These are phyloP conservation scores for Phataginus tetradactyla DNA, from an alignment of 2,797 vertebrate species.

Conservation along the genomic window DNA sequence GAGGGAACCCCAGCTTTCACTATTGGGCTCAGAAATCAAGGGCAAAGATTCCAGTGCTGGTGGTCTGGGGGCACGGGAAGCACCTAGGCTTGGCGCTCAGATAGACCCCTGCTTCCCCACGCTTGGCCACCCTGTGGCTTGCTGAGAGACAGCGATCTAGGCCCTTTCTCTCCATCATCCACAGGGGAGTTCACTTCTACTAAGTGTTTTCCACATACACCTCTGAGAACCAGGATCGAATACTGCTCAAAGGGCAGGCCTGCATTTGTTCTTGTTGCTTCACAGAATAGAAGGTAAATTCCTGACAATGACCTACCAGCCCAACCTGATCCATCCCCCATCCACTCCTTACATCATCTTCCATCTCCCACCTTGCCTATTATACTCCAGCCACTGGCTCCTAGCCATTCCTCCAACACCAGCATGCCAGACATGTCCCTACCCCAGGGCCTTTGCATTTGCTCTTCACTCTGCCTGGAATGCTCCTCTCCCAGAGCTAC, in stretches of 20 bases:
- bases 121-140: not conserved
- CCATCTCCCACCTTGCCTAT: not conserved
- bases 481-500: not conserved
- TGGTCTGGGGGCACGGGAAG: not conserved
- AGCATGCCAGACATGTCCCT: not conserved
- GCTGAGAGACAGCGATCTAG: not conserved
- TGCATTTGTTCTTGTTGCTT: not conserved
- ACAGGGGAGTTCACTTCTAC: not conserved
- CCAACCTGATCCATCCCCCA: no score
- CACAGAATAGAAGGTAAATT: not conserved
- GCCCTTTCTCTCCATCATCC: not conserved
- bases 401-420: not conserved
- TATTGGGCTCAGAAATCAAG: not conserved
- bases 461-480: not conserved
- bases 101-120: not conserved
- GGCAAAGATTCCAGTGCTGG: not conserved
- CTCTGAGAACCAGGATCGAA: not conserved
- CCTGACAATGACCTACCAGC: not conserved
- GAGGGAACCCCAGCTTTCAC: not conserved
- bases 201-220: no score
- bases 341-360: no score
- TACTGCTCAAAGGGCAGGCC: not conserved
- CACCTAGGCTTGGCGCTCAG: not conserved
- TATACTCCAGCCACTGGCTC: not conserved
- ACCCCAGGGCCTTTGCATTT: not conserved